Conservation (phyloP, 2,888 invertebrate genomes). For the Mechanitis messenoides region DNA sequence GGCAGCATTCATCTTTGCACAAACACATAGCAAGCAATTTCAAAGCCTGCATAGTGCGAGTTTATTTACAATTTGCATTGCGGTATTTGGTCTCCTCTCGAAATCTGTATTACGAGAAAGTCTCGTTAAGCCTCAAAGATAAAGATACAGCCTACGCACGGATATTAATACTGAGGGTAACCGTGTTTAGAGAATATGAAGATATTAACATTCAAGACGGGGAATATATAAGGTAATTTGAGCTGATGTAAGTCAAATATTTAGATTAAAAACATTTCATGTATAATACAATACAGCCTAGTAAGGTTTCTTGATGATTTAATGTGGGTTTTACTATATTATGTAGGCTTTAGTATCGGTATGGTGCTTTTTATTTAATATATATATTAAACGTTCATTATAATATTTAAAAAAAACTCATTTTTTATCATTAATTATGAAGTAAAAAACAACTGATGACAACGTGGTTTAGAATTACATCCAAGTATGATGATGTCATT, state of each 20-base stretch:
- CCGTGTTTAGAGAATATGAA: slow-evolving; percentile 31
- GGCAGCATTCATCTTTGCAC: slow-evolving; percentile 35
- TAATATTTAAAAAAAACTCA: no score
- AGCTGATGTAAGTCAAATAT: slow-evolving; percentile 25
- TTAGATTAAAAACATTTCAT: slow-evolving; percentile 26
- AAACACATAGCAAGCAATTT: slow-evolving; percentile 31
- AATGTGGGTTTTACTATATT: slow-evolving; percentile 5
- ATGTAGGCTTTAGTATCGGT: slow-evolving; percentile 14
- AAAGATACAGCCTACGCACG: slow-evolving; percentile 31
- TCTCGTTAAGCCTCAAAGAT: slow-evolving; percentile 31
- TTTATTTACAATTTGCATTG: slow-evolving; percentile 36
- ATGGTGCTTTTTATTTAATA: not conserved
- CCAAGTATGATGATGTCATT: no score
- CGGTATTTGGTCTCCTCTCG: slow-evolving; percentile 34
- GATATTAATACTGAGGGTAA: slow-evolving; percentile 29
- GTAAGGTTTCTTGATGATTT: slow-evolving; percentile 10
- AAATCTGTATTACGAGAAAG: slow-evolving; percentile 32
- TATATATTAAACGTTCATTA: slow-evolving; percentile 8
- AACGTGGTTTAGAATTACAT: no score
- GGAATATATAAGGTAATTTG: slow-evolving; percentile 24
- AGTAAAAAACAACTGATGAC: no score
- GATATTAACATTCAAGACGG: slow-evolving; percentile 32
- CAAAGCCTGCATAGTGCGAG: slow-evolving; percentile 32
- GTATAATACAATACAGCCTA: slow-evolving; percentile 11
- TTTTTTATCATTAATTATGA: no score